Conservation (phyloP, 1,140 invertebrate genomes). For the Trachymyrmex cornetzi region DNA sequence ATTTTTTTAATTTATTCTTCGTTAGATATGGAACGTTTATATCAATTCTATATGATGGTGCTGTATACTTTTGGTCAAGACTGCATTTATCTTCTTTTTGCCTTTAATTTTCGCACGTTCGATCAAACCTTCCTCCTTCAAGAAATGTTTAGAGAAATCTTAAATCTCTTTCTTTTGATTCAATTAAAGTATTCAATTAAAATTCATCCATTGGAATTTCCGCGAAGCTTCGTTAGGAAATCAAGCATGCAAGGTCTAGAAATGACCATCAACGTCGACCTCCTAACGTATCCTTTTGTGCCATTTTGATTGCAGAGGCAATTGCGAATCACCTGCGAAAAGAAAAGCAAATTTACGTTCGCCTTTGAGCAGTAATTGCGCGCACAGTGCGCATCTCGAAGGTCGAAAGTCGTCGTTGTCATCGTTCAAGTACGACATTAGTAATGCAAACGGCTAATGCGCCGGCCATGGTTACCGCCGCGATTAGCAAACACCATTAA, state of each 20-base stretch:
- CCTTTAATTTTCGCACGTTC: background rate
- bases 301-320: background rate
- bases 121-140: background rate
- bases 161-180: background rate
- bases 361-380: background rate
- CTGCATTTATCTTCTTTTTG: background rate
- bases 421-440: constrained; percentile 34
- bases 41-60: too few relatives aligned
- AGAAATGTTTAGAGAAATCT: background rate
- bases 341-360: constrained; percentile 55
- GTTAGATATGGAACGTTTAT: too few relatives aligned
- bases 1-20: background rate
- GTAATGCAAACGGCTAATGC: constrained; percentile 40
- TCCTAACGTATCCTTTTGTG: background rate
- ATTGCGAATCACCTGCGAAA: constrained; percentile 1
- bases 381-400: background rate
- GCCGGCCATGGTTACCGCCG: constrained; percentile 4
- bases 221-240: background rate
- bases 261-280: background rate
- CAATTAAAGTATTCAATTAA: background rate
- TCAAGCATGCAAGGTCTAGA: too few relatives aligned
- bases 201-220: background rate
- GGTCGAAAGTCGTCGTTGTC: constrained; percentile 26
- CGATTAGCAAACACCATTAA: constrained; percentile 56
- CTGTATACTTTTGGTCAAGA: too few relatives aligned